Evolutionary conservation across 2,888 invertebrate genomes (phyloP).

Genomic region (Eupeodes luniger): DNA sequence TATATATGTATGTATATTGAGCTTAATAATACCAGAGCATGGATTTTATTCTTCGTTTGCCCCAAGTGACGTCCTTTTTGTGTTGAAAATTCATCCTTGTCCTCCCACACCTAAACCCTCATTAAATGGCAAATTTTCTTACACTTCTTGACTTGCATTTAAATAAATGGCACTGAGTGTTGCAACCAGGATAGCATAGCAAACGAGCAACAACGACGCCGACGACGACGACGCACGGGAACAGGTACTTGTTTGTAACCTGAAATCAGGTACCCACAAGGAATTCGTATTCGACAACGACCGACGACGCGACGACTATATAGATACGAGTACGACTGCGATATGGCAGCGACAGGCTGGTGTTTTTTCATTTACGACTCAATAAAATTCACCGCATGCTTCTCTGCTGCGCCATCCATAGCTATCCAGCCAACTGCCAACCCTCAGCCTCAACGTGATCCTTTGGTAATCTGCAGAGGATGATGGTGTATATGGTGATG

Average conservation of each 20-base stretch:
- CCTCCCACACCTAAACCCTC: constrained; percentile 52
- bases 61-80: constrained; percentile 72
- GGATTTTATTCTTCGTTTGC: constrained; percentile 72
- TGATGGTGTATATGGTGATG: constrained; percentile 37
- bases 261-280: constrained; percentile 74
- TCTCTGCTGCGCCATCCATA: constrained; percentile 31
- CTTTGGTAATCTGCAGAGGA: constrained; percentile 65
- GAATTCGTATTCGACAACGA: constrained; percentile 64
- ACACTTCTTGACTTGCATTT: constrained; percentile 77
- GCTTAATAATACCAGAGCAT: constrained; percentile 32
- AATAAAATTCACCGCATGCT: constrained; percentile 76
- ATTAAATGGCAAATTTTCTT: constrained; percentile 76
- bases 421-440: constrained; percentile 17
- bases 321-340: background rate
- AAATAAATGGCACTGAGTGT: constrained; percentile 71
- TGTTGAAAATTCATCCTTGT: constrained; percentile 40
- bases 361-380: constrained; percentile 68
- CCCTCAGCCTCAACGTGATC: constrained; percentile 70
- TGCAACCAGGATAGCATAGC: constrained; percentile 53
- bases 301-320: background rate
- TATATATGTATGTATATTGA: constrained; percentile 24
- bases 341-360: constrained; percentile 31
- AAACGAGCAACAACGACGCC: background rate
- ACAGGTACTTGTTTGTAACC: constrained; percentile 71
- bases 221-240: background rate